Evolutionary conservation across 2,113 vertebrate genomes (phyloP).

Genomic region (Marmota flaviventris): DNA sequence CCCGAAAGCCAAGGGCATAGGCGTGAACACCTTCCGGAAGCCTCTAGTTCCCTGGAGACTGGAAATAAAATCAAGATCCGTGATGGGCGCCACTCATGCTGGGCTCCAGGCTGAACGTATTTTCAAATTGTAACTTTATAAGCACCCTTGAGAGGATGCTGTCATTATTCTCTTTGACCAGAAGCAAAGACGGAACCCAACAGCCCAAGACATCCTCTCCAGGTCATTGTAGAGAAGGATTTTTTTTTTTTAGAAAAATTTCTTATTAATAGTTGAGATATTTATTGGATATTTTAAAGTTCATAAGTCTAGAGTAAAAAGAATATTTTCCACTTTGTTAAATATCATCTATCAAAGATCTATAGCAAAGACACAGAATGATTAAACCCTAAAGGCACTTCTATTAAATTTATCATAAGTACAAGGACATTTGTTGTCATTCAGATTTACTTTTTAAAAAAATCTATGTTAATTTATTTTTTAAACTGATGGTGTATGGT

Average conservation of each 20-base stretch:
- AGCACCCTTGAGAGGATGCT: not conserved
- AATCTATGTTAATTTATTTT: not conserved
- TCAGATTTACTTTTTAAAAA: not conserved
- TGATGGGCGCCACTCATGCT: not conserved
- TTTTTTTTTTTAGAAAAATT: not conserved
- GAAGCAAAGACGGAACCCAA: not conserved
- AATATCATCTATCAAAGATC: not conserved
- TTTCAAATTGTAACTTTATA: not conserved
- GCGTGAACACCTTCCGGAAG: not conserved
- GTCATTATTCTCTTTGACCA: not conserved
- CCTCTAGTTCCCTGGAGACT: not conserved
- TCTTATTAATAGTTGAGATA: not conserved
- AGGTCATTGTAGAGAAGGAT: not conserved
- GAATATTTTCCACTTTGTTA: constrained; percentile 44
- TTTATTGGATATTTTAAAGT: not conserved
- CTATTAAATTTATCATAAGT: not conserved
- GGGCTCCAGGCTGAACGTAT: fast-evolving
- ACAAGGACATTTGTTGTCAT: not conserved
- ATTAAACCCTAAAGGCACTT: not conserved
- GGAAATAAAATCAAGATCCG: not conserved
- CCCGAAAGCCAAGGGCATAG: not conserved
- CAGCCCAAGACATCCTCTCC: not conserved
- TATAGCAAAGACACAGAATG: not conserved
- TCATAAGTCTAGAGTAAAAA: not conserved
- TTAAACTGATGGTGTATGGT: not conserved